Evolutionary conservation across 1,140 invertebrate genomes (phyloP).

Genomic region (Hyposmocoma kahamanoa): DNA sequence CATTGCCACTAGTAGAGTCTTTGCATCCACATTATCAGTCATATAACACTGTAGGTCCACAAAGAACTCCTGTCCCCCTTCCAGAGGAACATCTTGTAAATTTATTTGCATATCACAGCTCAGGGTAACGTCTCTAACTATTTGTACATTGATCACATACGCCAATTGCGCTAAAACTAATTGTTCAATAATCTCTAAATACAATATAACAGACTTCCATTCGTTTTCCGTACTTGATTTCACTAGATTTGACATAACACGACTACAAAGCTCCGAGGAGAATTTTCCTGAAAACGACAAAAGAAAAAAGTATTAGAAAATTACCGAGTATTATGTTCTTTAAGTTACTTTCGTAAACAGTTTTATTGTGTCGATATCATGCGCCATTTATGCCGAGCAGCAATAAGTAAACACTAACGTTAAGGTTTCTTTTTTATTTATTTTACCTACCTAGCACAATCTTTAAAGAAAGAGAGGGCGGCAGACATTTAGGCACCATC

Average conservation of each 20-base stretch:
- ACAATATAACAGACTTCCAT: conserved; percentile 48
- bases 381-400: too few species aligned
- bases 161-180: conserved; percentile 51
- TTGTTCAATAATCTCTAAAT: conserved; percentile 44
- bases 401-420: too few species aligned
- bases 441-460: too few species aligned
- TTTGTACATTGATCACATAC: conserved; percentile 62
- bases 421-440: too few species aligned
- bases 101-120: conserved; percentile 51
- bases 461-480: too few species aligned
- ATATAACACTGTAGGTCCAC: conserved; percentile 57
- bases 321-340: too few species aligned
- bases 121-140: conserved; percentile 43
- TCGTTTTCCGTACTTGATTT: conserved; percentile 44
- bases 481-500: too few species aligned
- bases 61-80: conserved; percentile 32
- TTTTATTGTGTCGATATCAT: too few species aligned
- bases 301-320: conserved; percentile 16
- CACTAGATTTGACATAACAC: conserved; percentile 41
- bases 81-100: conserved; percentile 52
- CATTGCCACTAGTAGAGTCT: conserved; percentile 39
- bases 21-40: conserved; percentile 37
- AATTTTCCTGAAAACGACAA: conserved; percentile 61
- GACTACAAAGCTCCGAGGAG: conserved; percentile 36
- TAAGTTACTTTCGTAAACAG: neutral